Evolutionary conservation across 2,888 invertebrate genomes (phyloP).

Genomic region (Mesoligia furuncula): DNA sequence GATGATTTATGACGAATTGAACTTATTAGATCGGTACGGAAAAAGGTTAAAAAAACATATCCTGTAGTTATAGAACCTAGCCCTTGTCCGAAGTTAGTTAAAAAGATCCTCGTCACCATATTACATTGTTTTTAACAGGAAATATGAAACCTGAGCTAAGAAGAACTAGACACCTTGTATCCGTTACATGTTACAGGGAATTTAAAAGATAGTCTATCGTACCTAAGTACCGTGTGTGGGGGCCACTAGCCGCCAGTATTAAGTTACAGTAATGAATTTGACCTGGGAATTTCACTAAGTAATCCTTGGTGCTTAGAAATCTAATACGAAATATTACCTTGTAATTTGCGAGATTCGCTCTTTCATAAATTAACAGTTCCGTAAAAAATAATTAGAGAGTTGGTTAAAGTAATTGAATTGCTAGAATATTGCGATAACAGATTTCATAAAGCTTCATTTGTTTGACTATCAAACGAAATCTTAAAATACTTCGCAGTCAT

Average conservation of each 20-base stretch:
- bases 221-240: slow-evolving; percentile 19
- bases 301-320: slow-evolving; percentile 5
- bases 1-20: neutral
- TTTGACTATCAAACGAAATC: neutral
- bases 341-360: neutral
- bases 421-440: neutral
- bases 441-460: slow-evolving; percentile 18
- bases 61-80: neutral
- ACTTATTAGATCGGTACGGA: neutral
- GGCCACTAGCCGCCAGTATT: slow-evolving; percentile 27
- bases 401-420: neutral
- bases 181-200: slow-evolving; percentile 58
- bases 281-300: slow-evolving; percentile 28
- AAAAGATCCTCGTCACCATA: slow-evolving; percentile 19
- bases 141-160: slow-evolving; percentile 54
- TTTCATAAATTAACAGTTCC: slow-evolving; percentile 5
- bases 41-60: neutral
- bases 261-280: slow-evolving; percentile 40
- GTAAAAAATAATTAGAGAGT: neutral
- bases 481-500: slow-evolving; percentile 23
- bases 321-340: neutral
- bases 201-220: slow-evolving; percentile 37
- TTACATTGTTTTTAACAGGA: slow-evolving; percentile 46
- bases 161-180: slow-evolving; percentile 54
- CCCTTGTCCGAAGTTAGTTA: neutral